Evolutionary conservation across 1,140 invertebrate genomes (phyloP).

Genomic region (Xylocopa sonorina): DNA sequence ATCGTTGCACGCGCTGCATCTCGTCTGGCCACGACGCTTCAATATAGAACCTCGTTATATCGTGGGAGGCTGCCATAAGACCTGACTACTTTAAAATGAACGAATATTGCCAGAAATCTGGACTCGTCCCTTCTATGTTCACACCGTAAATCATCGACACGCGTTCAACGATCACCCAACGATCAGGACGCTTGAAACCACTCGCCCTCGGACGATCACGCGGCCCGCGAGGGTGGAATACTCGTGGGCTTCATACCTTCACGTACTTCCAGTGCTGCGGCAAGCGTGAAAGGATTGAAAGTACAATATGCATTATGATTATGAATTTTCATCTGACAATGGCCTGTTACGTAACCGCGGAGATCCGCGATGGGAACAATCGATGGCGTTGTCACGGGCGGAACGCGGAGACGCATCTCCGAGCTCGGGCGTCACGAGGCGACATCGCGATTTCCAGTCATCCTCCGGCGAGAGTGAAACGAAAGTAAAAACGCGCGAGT

Average conservation of each 20-base stretch:
- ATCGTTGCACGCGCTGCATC: too few relatives aligned
- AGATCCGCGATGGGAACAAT: conserved; percentile 16
- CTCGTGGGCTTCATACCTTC: conserved; percentile 84
- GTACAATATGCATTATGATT: conserved; percentile 22
- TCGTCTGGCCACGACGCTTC: too few relatives aligned
- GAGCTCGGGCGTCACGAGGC: not conserved
- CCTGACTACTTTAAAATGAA: not conserved
- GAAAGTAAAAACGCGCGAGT: conserved; percentile 41
- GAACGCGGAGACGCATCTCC: not conserved
- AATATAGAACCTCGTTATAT: not conserved
- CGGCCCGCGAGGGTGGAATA: not conserved
- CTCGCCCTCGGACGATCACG: conserved; percentile 17
- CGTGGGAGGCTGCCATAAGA: not conserved
- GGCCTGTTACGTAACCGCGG: not conserved
- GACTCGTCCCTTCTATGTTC: not conserved
- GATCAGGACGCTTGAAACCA: conserved; percentile 24
- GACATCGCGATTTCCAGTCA: conserved; percentile 1
- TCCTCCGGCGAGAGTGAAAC: conserved; percentile 1
- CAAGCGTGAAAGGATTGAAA: conserved; percentile 33
- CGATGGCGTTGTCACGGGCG: conserved; percentile 22
- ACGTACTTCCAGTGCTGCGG: conserved; percentile 90
- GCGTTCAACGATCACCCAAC: not conserved
- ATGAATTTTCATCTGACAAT: not conserved
- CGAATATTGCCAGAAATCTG: not conserved
- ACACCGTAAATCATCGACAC: not conserved